A percentile compares a stretch with the other conserved stretches of the same genome.
These are phyloP conservation scores for Mya arenaria DNA, from an alignment of 1,140 invertebrate species.

Conservation along the genomic window DNA sequence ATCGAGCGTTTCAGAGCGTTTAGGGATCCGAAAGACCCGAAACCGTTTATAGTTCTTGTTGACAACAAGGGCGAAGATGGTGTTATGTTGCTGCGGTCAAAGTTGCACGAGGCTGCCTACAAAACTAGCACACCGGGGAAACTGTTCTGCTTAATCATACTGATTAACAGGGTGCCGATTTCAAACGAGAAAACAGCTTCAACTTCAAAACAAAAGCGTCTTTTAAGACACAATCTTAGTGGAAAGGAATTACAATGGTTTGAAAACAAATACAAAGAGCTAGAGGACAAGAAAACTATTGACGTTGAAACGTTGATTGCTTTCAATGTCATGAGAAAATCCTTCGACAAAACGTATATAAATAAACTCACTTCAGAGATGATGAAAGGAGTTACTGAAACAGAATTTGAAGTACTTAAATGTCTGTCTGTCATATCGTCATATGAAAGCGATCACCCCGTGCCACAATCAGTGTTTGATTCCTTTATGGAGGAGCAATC, in stretches of 20 bases:
- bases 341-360: slow-evolving; percentile 29
- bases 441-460: slow-evolving; percentile 8
- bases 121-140: slow-evolving; percentile 11
- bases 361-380: not conserved
- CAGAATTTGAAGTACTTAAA: slow-evolving; percentile 9
- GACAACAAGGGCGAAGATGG: slow-evolving; percentile 34
- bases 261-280: slow-evolving; percentile 35
- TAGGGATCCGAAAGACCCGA: slow-evolving; percentile 21
- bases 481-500: slow-evolving; percentile 5
- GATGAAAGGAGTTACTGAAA: not conserved
- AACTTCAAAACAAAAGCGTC: not conserved
- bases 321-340: slow-evolving; percentile 41
- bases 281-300: not conserved
- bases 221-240: slow-evolving; percentile 16
- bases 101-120: slow-evolving; percentile 5
- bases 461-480: slow-evolving; percentile 33
- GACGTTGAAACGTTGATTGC: slow-evolving; percentile 26
- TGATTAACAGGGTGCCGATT: not conserved
- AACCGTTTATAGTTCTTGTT: slow-evolving; percentile 13
- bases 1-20: slow-evolving; percentile 21
- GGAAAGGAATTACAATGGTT: slow-evolving; percentile 22
- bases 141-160: slow-evolving; percentile 15
- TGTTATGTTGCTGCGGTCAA: not conserved
- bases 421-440: not conserved
- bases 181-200: not conserved